These are phyloP conservation scores for Rhopilema esculentum DNA, from an alignment of 30 jellyfish, hydroid and myxozoan genomes.

Conservation along the genomic window DNA sequence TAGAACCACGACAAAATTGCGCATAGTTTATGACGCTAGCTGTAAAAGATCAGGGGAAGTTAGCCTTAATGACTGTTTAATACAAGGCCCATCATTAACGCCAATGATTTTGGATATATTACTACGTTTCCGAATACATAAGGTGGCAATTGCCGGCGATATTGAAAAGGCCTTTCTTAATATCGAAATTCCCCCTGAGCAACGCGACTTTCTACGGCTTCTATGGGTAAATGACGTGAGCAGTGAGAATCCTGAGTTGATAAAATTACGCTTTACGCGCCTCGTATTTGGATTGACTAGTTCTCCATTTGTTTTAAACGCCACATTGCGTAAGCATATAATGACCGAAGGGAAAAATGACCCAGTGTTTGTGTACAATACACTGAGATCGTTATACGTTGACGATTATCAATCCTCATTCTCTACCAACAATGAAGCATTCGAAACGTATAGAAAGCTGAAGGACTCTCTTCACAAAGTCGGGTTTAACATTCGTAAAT, in stretches of 20 bases:
- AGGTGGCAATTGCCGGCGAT: too few species aligned
- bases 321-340: constrained; percentile 7
- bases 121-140: too few species aligned
- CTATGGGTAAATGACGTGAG: neutral
- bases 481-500: too few species aligned
- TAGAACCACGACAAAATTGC: too few species aligned
- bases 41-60: neutral
- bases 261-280: neutral
- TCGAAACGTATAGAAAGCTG: neutral
- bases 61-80: neutral
- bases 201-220: too few species aligned
- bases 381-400: neutral
- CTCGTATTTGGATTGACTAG: neutral
- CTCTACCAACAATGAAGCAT: neutral
- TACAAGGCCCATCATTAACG: neutral
- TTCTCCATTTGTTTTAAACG: constrained; percentile 7
- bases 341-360: neutral
- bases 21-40: too few species aligned
- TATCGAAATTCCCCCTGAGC: too few species aligned
- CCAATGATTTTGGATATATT: too few species aligned
- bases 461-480: too few species aligned
- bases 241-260: neutral
- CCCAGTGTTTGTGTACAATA: neutral
- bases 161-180: too few species aligned
- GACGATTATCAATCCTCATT: neutral